Conservation (phyloP, 2,797 vertebrate genomes). For the Triplophysa bombifrons region DNA sequence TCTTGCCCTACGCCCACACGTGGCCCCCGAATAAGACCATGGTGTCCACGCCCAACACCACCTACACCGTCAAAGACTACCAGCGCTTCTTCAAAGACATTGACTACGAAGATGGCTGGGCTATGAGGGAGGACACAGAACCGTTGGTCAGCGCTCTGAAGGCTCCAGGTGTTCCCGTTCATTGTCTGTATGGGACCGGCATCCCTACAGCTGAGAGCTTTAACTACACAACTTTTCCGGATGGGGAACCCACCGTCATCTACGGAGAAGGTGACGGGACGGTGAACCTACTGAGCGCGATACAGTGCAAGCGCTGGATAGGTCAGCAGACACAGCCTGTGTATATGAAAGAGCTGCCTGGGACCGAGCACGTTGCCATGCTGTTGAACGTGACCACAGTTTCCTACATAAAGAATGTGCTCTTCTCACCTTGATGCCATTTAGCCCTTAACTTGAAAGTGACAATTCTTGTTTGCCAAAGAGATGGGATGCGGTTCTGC, state of each 20-base stretch:
- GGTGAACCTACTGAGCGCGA: slow-evolving; percentile 87
- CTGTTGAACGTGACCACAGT: slow-evolving; percentile 85
- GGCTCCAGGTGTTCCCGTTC: slow-evolving; percentile 84
- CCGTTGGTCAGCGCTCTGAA: slow-evolving; percentile 75
- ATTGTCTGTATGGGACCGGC: slow-evolving; percentile 90
- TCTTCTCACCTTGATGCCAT: slow-evolving; percentile 74
- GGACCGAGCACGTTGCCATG: slow-evolving; percentile 92
- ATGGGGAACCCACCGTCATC: slow-evolving; percentile 83
- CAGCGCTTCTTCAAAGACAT: slow-evolving; percentile 86
- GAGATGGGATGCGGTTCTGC: slow-evolving; percentile 18
- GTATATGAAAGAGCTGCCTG: slow-evolving; percentile 78
- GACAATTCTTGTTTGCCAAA: slow-evolving; percentile 16
- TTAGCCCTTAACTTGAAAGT: background rate
- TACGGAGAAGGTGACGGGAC: slow-evolving; percentile 90
- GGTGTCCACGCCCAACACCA: slow-evolving; percentile 81
- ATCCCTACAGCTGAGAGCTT: slow-evolving; percentile 84
- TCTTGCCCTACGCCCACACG: slow-evolving; percentile 88
- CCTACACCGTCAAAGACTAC: slow-evolving; percentile 91
- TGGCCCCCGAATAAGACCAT: slow-evolving; percentile 89
- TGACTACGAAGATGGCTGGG: slow-evolving; percentile 87
- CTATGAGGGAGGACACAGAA: slow-evolving; percentile 90
- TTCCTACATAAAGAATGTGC: slow-evolving; percentile 87
- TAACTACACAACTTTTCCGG: slow-evolving; percentile 87
- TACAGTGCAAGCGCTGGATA: slow-evolving; percentile 85
- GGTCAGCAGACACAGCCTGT: slow-evolving; percentile 83